Evolutionary conservation across 2,113 vertebrate genomes (phyloP).

Genomic region (Ciconia boyciana): DNA sequence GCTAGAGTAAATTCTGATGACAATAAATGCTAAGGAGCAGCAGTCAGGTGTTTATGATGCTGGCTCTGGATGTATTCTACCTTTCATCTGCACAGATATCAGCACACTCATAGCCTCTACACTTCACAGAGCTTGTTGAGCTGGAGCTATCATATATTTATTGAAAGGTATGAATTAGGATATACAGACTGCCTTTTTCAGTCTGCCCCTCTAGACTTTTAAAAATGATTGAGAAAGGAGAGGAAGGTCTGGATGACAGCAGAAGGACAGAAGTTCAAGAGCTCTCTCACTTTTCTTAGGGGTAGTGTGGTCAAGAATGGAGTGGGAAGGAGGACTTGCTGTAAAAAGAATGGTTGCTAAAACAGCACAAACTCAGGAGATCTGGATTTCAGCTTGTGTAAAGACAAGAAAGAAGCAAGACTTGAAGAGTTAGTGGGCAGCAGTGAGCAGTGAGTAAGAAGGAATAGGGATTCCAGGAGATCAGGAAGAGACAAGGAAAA

Average conservation of each 20-base stretch:
- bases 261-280: neutral
- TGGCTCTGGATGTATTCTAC: neutral
- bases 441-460: neutral
- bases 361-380: neutral
- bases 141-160: rapidly evolving
- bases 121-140: neutral
- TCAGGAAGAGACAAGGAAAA: neutral
- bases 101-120: neutral
- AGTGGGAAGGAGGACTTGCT: neutral
- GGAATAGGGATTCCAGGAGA: neutral
- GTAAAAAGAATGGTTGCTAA: neutral
- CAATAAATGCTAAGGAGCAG: neutral
- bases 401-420: neutral
- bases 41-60: neutral
- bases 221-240: neutral
- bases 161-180: neutral
- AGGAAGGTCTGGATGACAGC: neutral
- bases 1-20: neutral
- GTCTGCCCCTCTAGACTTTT: neutral
- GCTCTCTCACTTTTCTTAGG: neutral
- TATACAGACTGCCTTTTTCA: neutral
- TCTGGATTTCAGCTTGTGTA: neutral
- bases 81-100: neutral
- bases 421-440: neutral
- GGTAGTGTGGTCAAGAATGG: neutral